phyloP scores from a whole-genome alignment of 2,113 vertebrate genomes.

The Morone saxatilis region DNA sequence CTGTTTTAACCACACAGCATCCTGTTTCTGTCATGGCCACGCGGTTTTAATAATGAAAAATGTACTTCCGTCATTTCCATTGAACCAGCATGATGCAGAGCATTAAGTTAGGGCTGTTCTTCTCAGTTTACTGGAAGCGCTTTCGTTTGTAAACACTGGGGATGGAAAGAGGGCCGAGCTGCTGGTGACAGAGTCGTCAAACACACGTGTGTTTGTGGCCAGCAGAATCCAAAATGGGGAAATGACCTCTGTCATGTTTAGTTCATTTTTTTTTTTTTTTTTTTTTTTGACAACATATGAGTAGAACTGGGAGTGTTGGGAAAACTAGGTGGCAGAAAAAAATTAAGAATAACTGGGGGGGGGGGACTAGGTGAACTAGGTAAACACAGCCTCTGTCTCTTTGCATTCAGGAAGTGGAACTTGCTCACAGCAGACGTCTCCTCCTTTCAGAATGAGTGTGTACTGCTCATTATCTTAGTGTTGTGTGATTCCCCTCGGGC shows the following conservation, averaged over 20 bases:
- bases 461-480: slow-evolving; percentile 71
- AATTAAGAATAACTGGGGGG: too few species aligned
- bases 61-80: slow-evolving; percentile 83
- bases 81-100: slow-evolving; percentile 68
- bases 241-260: slow-evolving; percentile 10
- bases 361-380: slow-evolving; percentile 27
- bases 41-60: slow-evolving; percentile 83
- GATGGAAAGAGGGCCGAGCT: slow-evolving; percentile 56
- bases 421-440: slow-evolving; percentile 67
- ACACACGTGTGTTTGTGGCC: slow-evolving; percentile 1
- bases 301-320: background rate
- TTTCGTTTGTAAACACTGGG: slow-evolving; percentile 76
- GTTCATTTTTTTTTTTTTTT: background rate
- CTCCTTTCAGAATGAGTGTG: slow-evolving; percentile 88
- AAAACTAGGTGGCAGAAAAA: background rate
- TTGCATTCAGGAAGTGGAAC: slow-evolving; percentile 77
- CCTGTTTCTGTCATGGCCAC: slow-evolving; percentile 79
- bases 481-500: slow-evolving; percentile 79
- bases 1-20: slow-evolving; percentile 80
- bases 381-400: slow-evolving; percentile 71
- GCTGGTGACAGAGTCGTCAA: slow-evolving; percentile 40
- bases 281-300: background rate
- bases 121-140: slow-evolving; percentile 82
- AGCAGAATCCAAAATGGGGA: slow-evolving; percentile 1
- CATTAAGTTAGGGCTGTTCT: slow-evolving; percentile 57